Evolutionary conservation across 2,113 vertebrate species (phyloP).

Genomic region (Monopterus albus): DNA sequence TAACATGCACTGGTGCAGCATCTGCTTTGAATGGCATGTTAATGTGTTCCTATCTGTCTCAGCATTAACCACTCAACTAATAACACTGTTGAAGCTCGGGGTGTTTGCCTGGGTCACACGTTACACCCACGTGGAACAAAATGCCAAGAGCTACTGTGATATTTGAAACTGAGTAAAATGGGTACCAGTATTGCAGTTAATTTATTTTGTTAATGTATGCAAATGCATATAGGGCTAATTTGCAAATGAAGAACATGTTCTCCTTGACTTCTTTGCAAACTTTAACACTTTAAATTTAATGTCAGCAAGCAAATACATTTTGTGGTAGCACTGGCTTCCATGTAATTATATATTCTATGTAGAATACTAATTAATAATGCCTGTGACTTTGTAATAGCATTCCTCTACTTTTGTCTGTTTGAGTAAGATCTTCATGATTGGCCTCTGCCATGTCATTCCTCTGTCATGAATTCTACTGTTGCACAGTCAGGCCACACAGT

Average conservation of each 20-base stretch:
- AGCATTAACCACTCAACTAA: conserved; percentile 60
- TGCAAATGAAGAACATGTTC: conserved; percentile 20
- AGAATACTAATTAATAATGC: conserved; percentile 35
- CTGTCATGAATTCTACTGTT: conserved; percentile 9
- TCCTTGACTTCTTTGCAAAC: conserved; percentile 17
- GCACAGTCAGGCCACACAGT: conserved; percentile 13
- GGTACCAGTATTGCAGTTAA: conserved; percentile 32
- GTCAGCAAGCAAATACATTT: conserved; percentile 16
- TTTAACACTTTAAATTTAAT: conserved; percentile 28
- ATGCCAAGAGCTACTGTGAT: conserved; percentile 66
- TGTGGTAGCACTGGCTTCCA: conserved; percentile 7
- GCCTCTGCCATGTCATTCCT: conserved; percentile 10
- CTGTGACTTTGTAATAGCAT: conserved; percentile 27
- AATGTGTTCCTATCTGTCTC: conserved; percentile 74
- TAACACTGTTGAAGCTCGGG: conserved; percentile 31
- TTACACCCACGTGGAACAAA: conserved; percentile 66
- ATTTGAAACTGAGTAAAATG: conserved; percentile 54
- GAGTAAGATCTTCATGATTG: conserved; percentile 14
- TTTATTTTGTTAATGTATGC: conserved; percentile 47
- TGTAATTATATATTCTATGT: conserved; percentile 17
- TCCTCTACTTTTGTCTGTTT: conserved; percentile 37
- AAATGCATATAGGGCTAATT: conserved; percentile 28
- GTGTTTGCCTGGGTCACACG: conserved; percentile 62
- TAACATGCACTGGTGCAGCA: conserved; percentile 57
- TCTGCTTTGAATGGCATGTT: conserved; percentile 74